Evolutionary conservation across 2,888 invertebrate genomes (phyloP).

Genomic region (Chymomyza fuscimana): DNA sequence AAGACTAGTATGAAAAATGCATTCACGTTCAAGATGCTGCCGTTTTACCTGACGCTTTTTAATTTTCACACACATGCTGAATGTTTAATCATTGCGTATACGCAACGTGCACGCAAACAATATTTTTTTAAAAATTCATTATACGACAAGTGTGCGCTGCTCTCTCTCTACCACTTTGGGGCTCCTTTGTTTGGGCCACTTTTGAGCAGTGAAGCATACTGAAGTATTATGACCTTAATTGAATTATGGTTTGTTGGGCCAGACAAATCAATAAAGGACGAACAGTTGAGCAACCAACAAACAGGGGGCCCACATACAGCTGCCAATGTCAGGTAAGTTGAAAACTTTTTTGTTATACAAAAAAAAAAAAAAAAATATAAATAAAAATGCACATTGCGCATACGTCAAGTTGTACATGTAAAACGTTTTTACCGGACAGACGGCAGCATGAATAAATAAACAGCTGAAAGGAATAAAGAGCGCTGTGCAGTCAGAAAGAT

Average conservation of each 20-base stretch:
- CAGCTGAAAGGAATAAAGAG: constrained; percentile 23
- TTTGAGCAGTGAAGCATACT: neutral
- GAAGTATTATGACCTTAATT: constrained; percentile 43
- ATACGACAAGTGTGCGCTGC: neutral
- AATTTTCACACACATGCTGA: constrained; percentile 50
- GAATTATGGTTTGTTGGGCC: constrained; percentile 49
- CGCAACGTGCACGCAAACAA: constrained; percentile 28
- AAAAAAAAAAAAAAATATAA: neutral
- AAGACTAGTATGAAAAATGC: constrained; percentile 56
- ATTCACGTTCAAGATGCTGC: constrained; percentile 36
- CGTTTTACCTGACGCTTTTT: constrained; percentile 28
- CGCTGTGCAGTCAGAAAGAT: neutral
- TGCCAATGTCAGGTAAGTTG: constrained; percentile 5
- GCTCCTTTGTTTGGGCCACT: neutral
- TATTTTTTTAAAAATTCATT: constrained; percentile 10
- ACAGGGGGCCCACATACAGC: constrained; percentile 27
- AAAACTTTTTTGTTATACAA: constrained; percentile 11
- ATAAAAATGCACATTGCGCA: constrained; percentile 57
- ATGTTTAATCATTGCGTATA: constrained; percentile 59
- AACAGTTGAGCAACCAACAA: neutral
- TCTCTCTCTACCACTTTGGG: neutral
- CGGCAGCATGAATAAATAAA: constrained; percentile 53
- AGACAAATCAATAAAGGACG: constrained; percentile 51
- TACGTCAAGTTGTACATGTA: constrained; percentile 45
- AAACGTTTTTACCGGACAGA: constrained; percentile 24